Conservation (phyloP, 2,888 invertebrate species). For the Netelia fuscicornis region DNA sequence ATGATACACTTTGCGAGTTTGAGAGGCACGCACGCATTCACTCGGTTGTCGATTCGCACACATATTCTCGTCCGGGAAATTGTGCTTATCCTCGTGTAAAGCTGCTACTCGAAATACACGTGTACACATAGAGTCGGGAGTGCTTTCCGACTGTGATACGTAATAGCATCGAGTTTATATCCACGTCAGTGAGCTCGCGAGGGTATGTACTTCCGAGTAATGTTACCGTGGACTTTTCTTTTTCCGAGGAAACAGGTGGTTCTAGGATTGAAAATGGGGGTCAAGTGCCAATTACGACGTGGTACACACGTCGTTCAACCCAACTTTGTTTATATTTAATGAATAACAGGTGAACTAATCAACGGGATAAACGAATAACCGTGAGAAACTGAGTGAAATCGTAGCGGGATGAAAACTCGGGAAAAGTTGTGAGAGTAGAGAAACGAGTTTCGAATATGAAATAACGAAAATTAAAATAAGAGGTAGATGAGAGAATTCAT, state of each 20-base stretch:
- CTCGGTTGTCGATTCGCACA: neutral
- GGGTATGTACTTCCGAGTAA: neutral
- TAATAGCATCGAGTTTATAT: constrained; percentile 10
- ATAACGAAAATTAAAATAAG: neutral
- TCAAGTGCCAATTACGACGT: constrained; percentile 31
- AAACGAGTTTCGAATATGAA: neutral
- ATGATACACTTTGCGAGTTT: constrained; percentile 72
- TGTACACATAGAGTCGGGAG: neutral
- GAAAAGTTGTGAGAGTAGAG: neutral
- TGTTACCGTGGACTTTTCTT: neutral
- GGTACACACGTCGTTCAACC: neutral
- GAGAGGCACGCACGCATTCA: constrained; percentile 54
- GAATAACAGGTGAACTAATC: neutral
- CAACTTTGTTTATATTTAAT: constrained; percentile 21
- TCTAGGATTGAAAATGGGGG: constrained; percentile 32
- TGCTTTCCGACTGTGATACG: neutral
- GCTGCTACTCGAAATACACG: neutral
- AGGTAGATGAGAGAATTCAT: neutral
- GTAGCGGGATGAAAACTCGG: too few relatives aligned
- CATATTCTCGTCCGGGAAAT: constrained; percentile 11
- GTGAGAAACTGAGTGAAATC: too few relatives aligned
- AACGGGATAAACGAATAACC: neutral
- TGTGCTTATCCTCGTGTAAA: neutral
- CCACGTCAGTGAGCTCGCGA: constrained; percentile 15
- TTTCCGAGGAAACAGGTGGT: constrained; percentile 42